phyloP scores from a whole-genome alignment of 2,113 vertebrate species.

The Gymnocephalus cernua region DNA sequence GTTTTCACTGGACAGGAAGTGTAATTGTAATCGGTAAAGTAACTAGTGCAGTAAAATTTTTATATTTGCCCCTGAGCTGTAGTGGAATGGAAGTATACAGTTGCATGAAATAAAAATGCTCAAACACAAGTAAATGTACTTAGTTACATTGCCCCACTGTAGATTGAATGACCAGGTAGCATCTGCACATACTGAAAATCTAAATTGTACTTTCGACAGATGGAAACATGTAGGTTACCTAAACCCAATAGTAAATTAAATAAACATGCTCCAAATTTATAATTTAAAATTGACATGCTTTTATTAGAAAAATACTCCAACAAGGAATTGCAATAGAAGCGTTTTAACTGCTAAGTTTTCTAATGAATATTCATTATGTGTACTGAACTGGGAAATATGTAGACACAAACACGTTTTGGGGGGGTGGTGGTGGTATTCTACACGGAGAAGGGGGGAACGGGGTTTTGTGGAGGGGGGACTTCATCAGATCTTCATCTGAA shows the following conservation, averaged over 20 bases:
- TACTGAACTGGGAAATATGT: constrained; percentile 57
- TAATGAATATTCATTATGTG: constrained; percentile 64
- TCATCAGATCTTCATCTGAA: constrained; percentile 71
- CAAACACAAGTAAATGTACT: no score
- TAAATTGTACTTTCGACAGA: neutral
- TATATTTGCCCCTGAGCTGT: no score
- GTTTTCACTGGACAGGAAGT: no score
- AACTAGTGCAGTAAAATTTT: no score
- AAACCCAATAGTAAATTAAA: neutral
- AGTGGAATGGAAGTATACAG: no score
- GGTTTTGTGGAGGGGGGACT: constrained; percentile 38
- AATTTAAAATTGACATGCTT: neutral
- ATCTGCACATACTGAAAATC: neutral
- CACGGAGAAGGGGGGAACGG: neutral
- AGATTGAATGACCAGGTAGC: neutral
- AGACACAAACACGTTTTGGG: constrained; percentile 31
- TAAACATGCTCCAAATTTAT: constrained; percentile 9
- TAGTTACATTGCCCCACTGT: no score
- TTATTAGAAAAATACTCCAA: neutral
- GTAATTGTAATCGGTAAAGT: no score
- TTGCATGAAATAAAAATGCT: no score
- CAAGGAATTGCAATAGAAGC: neutral
- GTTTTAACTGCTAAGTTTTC: constrained; percentile 10
- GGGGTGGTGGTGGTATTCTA: constrained; percentile 11
- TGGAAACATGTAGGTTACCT: neutral